A percentile compares a stretch with the other conserved stretches of the same genome.
These are phyloP conservation scores for Leptarthrus brevirostris DNA, from an alignment of 2,888 invertebrate species.

Conservation along the genomic window DNA sequence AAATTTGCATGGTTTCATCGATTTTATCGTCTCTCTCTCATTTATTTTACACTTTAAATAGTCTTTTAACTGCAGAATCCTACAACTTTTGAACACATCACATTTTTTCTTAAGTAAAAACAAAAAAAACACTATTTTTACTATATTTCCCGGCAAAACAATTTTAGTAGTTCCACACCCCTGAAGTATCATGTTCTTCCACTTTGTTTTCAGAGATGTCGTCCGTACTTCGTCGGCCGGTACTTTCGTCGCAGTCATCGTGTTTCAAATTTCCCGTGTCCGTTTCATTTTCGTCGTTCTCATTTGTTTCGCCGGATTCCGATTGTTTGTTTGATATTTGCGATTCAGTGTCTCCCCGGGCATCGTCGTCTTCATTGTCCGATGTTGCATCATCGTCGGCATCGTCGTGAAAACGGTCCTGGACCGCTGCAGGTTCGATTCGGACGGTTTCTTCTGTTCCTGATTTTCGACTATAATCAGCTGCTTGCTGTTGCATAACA, in stretches of 20 bases:
- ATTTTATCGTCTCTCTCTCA: conserved; percentile 36
- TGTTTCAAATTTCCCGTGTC: conserved; percentile 10
- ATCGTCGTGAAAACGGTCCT: conserved; percentile 71
- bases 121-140: conserved; percentile 8
- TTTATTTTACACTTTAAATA: conserved; percentile 20
- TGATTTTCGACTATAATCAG: conserved; percentile 71
- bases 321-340: conserved; percentile 49
- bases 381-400: conserved; percentile 60
- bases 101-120: not conserved
- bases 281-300: conserved; percentile 43
- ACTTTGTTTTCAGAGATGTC: conserved; percentile 28
- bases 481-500: conserved; percentile 87
- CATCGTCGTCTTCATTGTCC: conserved; percentile 59
- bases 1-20: conserved; percentile 26
- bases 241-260: conserved; percentile 38
- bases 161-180: conserved; percentile 51
- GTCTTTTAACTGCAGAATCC: not conserved
- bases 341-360: conserved; percentile 51
- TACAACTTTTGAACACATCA: conserved; percentile 48
- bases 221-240: conserved; percentile 3
- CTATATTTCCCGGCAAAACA: not conserved
- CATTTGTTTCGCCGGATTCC: conserved; percentile 36
- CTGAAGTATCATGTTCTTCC: conserved; percentile 50
- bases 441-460: conserved; percentile 64
- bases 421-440: conserved; percentile 81